Evolutionary conservation across 2,797 vertebrate species (phyloP), one percentile per base, ranked within the genome.

Genomic region (Sebastes matsubarae): DNA sequence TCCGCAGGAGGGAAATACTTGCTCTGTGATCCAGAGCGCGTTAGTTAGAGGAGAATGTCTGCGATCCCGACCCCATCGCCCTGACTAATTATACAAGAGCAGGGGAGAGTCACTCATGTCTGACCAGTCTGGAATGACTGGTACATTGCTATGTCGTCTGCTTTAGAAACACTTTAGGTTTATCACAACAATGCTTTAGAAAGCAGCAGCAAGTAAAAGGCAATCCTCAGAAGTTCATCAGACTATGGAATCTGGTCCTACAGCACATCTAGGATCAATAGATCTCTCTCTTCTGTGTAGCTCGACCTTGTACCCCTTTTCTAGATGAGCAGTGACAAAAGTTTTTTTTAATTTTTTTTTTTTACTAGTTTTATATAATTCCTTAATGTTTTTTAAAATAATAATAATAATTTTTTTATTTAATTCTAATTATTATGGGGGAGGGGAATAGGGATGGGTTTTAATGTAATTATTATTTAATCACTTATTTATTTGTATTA

Each of bases 1-100:
- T 86, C 88, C 22, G 66, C 77, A 50, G 89, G 90, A 83, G 89
- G 89, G 34, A 81, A 77, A 89, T 85, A 52, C 58, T 80, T 80
- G 79, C 52, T 77, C 67, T 63, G 75, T 73, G 77, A 81, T 81
- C 83, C 72, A 5, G 1, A 64, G 60, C 73, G 60, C 77, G 73
- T 89, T 76, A 89, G 72, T 88, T 70, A 79, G 76, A 52, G 63
- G 66, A 82, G 72, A 71, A 71, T 78, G 70, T 85, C 67, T 86
- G 81, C 27, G 6, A 63, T 58, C 16, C 61, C 4, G 32, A 87
- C 65, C 74, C 14, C 63, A 32, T 71, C 32, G 68, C 30, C 57
- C 30, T 68, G 29, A 70, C 69, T 68, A 83, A 89, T 89, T 84
- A 78, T 24, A 69, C 63, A 77, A 52, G 79, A 78, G 70, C 68